Base-by-base conservation (phyloP, 2,797 vertebrate species). In the Acrocephalus scirpaceus region DNA sequence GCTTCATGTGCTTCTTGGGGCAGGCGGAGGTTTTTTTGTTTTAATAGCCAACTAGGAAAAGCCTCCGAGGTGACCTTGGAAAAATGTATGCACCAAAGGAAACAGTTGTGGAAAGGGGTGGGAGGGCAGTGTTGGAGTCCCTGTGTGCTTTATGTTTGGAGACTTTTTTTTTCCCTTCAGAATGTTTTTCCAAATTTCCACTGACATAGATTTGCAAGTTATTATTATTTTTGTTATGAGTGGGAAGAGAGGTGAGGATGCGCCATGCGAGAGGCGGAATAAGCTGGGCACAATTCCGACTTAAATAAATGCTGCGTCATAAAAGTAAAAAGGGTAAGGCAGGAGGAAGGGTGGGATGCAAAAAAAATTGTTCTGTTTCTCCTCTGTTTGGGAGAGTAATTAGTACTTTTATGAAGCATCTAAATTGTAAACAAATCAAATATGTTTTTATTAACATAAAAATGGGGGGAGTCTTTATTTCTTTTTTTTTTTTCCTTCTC, bases 41-140 rank as follows among this genome's bases (percentile, higher is more conserved):
- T 96, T 96, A 90, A 95, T 94, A 91, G 97, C 96, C 97, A 97
- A 96, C 96, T 93, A 96, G 97, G 97, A 98, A 97, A 97, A 97
- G 91, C 91, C 95, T 97, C 96, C 0, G 83, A 96, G 95, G 57
- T 97, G 97, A 97, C 96, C 96, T 96, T 97, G 97, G 97, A 97
- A 97, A 97, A 97, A 96, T 92, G 94, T 91, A 81, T 91, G 86
- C 80, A 93, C 91, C 76, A 92, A 96, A 97, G 96, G 97, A 95
- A 97, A 96, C 89, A 86, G 94, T 91, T 83, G 85, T 64, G 82
- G 93, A 88, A 83, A 65, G 27, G 57, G 53, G 65, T 58, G n/a
- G 7, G 22, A 22, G 69, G 25, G 30, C 22, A 93, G 89, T 58
- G 12, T 83, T 91, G 90, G 90, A 96, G 22, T 80, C 54, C 50